Evolutionary conservation across 2,888 invertebrate genomes (phyloP), one percentile per base, ranked within the genome.

Genomic region (Oscheius myriophilus): DNA sequence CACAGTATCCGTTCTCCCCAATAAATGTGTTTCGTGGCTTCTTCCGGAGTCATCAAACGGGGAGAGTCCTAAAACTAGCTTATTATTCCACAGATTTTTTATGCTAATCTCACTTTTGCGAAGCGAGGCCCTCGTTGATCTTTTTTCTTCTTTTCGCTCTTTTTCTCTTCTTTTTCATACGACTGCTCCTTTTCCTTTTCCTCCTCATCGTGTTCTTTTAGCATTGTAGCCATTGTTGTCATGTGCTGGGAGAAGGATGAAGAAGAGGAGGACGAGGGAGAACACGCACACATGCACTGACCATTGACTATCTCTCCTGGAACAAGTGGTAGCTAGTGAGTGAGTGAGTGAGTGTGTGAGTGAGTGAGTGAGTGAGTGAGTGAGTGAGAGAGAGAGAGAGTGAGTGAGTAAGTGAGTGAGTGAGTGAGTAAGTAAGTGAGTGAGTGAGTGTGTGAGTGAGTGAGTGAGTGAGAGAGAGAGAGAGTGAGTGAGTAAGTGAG

Each of bases 271-370:
- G 54, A 26, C 9, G 16, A 6, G 12, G 33, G 9, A n/a, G 53
- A 70, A 67, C 83, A 84, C 21, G 83, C 71, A 70, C 84, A 84
- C 69, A 82, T 73, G 68, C 84, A 84, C 72, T 84, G 83, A 2
- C 84, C 84, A 70, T 84, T 83, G 14, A 83, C 67, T 23, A 81
- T 57, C 11, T 76, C 76, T 1, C 83, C 83, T 81, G 59, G 11
- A 58, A 57, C n/a, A n/a, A n/a, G 45, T 43, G 21, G 68, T 55
- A 14, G 26, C 4, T 54, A 18, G n/a, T 7, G 49, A 49, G 21
- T 6, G 49, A 18, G n/a, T 6, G n/a, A 18, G 21, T 43, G 45
- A 14, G 16, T 43, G 45, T 43, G n/a, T 7, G 49, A 49, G 21
- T 6, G 49, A 18, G n/a, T 6, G n/a, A 18, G 21, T n/a, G n/a